Evolutionary conservation across 1,140 invertebrate species (phyloP).

Genomic region (Aphidius ervi): DNA sequence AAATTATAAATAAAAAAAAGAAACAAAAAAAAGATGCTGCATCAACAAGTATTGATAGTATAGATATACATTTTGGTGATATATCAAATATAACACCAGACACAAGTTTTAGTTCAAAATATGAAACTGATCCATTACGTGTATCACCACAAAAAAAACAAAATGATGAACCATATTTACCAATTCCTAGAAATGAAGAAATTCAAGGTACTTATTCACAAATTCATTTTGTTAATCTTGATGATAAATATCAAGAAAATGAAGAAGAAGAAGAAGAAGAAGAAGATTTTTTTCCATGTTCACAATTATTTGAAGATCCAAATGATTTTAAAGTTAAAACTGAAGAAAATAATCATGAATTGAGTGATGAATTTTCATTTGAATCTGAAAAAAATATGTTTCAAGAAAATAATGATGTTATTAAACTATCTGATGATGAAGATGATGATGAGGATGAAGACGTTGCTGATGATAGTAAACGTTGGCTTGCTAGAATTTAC

Average conservation of each 20-base stretch:
- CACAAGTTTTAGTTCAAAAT: too few species aligned
- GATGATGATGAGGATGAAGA: constrained; percentile 16
- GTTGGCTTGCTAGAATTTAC: constrained; percentile 4
- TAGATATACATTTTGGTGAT: too few species aligned
- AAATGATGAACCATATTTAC: not conserved
- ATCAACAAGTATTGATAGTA: too few species aligned
- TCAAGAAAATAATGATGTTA: not conserved
- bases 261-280: not conserved
- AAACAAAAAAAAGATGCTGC: too few species aligned
- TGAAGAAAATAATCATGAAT: too few species aligned
- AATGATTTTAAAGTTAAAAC: not conserved
- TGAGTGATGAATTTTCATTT: not conserved
- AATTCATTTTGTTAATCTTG: not conserved
- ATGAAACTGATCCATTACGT: too few species aligned
- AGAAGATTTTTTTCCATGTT: constrained; percentile 2
- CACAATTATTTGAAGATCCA: constrained; percentile 9
- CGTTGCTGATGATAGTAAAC: not conserved
- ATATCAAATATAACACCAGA: too few species aligned
- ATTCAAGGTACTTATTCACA: not conserved
- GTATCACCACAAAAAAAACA: not conserved
- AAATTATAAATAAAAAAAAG: too few species aligned
- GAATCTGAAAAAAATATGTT: not conserved
- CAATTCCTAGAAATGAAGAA: not conserved
- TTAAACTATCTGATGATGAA: constrained; percentile 16
- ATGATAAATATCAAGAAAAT: not conserved